Conservation (phyloP, 2,888 invertebrate genomes). For the Agonopterix alstromeriana region DNA sequence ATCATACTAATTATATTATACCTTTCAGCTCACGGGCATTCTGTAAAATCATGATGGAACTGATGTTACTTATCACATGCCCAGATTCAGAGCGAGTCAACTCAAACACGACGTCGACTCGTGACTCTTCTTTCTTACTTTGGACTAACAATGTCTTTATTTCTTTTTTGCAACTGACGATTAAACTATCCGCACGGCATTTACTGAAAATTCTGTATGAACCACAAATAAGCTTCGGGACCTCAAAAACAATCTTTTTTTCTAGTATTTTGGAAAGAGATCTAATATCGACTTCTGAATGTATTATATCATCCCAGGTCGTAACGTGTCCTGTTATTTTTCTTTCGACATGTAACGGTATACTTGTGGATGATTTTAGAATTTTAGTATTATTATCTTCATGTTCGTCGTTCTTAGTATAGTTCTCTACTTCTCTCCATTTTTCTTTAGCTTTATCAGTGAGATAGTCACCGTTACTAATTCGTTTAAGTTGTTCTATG, state of each 20-base stretch:
- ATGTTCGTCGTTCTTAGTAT: slow-evolving; percentile 11
- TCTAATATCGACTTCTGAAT: slow-evolving; percentile 57
- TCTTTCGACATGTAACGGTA: slow-evolving; percentile 44
- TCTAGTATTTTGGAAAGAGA: slow-evolving; percentile 55
- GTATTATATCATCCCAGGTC: slow-evolving; percentile 53
- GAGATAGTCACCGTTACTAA: slow-evolving; percentile 65
- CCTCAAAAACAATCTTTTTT: slow-evolving; percentile 53
- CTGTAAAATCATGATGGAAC: slow-evolving; percentile 44
- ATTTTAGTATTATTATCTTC: slow-evolving; percentile 26
- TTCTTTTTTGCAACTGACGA: slow-evolving; percentile 45
- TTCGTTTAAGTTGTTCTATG: slow-evolving; percentile 64
- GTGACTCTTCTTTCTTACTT: slow-evolving; percentile 22
- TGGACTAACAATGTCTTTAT: slow-evolving; percentile 8
- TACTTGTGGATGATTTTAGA: slow-evolving; percentile 44
- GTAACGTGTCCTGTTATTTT: slow-evolving; percentile 26
- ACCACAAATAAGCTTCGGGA: slow-evolving; percentile 51
- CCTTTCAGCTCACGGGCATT: not conserved
- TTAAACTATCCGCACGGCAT: slow-evolving; percentile 38
- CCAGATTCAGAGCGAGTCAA: slow-evolving; percentile 43
- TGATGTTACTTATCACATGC: slow-evolving; percentile 45
- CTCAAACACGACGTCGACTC: slow-evolving; percentile 48
- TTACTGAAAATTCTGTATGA: slow-evolving; percentile 47
- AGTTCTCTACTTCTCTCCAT: slow-evolving; percentile 44
- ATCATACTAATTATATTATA: not conserved
- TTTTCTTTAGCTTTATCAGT: slow-evolving; percentile 60